Conservation (phyloP, 2,797 vertebrate genomes). For the Borostomias antarcticus region DNA sequence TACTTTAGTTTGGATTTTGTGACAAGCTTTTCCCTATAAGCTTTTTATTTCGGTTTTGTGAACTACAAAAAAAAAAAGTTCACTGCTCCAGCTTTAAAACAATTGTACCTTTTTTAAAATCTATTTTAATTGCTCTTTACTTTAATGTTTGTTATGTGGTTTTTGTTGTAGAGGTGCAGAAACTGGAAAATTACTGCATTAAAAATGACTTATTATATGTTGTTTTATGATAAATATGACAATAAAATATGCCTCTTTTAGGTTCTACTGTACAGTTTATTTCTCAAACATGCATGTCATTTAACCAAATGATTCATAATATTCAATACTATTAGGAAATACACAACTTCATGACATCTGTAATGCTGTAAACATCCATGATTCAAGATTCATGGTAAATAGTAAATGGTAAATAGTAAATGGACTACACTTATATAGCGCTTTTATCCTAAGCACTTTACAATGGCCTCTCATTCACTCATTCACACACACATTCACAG, state of each 20-base stretch:
- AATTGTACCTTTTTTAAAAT: neutral
- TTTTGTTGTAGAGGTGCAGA: conserved; percentile 28
- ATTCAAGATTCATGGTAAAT: too few species aligned
- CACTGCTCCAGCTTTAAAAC: neutral
- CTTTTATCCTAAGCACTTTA: too few species aligned
- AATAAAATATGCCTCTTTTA: conserved; percentile 30
- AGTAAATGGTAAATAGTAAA: too few species aligned
- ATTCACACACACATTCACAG: too few species aligned
- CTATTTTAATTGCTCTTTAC: neutral
- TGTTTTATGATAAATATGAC: conserved; percentile 15
- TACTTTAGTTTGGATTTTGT: neutral
- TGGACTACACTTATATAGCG: too few species aligned
- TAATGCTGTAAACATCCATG: too few species aligned
- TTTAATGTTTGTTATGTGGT: neutral
- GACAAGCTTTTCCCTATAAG: neutral
- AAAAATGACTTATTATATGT: conserved; percentile 3
- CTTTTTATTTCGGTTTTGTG: neutral
- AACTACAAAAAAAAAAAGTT: too few species aligned
- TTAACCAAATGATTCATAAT: neutral
- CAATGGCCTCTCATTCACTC: too few species aligned
- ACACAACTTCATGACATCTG: too few species aligned
- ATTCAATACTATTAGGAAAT: too few species aligned
- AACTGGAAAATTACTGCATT: conserved; percentile 52
- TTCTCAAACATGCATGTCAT: neutral
- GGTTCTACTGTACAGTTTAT: conserved; percentile 8